These are phyloP conservation scores for Terrapene triunguis DNA, from an alignment of 2,113 vertebrate species.

Conservation along the genomic window DNA sequence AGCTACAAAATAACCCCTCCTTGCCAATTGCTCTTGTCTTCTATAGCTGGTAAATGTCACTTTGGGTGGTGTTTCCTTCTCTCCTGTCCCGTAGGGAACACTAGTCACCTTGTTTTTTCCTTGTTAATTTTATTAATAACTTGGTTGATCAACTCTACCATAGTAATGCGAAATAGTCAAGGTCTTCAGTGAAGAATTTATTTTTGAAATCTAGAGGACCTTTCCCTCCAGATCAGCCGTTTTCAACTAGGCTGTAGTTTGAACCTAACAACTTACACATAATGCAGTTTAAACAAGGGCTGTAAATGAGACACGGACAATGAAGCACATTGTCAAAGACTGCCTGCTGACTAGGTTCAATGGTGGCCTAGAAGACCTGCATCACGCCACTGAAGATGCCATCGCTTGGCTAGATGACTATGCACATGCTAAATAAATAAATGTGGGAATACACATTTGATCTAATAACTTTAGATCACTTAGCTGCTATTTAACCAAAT, in stretches of 20 bases:
- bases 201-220: neutral
- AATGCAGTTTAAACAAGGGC: neutral
- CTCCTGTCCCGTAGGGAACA: accelerated
- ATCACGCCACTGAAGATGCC: too few species aligned
- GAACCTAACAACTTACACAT: neutral
- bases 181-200: neutral
- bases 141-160: neutral
- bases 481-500: accelerated
- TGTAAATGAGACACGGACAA: neutral
- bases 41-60: neutral
- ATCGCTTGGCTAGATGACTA: too few species aligned
- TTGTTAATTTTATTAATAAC: neutral
- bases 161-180: neutral
- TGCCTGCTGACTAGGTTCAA: too few species aligned
- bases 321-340: too few species aligned
- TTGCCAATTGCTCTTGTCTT: neutral
- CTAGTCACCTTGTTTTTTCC: neutral
- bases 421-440: too few species aligned
- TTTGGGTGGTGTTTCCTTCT: accelerated
- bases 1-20: neutral
- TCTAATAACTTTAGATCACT: neutral
- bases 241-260: accelerated
- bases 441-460: neutral
- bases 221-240: accelerated
- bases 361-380: too few species aligned